Base-by-base conservation (phyloP, 2,888 invertebrate genomes). In the Zaprionus obscuricornis region DNA sequence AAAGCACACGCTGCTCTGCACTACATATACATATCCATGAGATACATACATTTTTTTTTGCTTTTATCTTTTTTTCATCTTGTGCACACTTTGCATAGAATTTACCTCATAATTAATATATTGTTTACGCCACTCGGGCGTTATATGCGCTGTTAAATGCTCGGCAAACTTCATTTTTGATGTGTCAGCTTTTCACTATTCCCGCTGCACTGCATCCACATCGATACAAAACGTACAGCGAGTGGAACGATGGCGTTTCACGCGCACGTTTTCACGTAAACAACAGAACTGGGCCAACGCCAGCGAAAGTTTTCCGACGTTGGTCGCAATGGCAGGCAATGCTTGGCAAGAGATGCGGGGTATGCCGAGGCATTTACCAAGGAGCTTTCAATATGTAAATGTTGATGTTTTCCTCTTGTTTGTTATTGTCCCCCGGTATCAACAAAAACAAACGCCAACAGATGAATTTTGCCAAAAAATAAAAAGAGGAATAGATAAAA, bases 61-160 rank as follows among this genome's bases (percentile, higher is more conserved):
- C n/a, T n/a, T n/a, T n/a, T n/a, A n/a, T n/a, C n/a, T 86, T 79
- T 63, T 29, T 27, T 24, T 36, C 20, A 7, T 13, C 24, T 24
- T 40, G 34, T 29, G 10, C 45, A 43, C 37, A 36, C 6, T 42
- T 43, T 37, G 13, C 10, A 17, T n/a, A 17, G n/a, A 4, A 7
- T 64, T 70, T 86, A 94, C 94, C 92, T 94, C 94, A 91, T 94
- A 94, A 88, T 92, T 93, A 84, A 94, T 94, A 70, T 93, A 97
- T 88, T 97, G 97, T 89, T 96, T 97, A 73, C 96, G 92, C 97
- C 97, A 97, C 92, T 97, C 97, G 57, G 97, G 97, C 51, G 97
- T 97, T 71, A 97, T 95, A 87, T 97, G 97, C 27, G 96, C 96
- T 27, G 94, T 92, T 65, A 97, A 91, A 91, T 97, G 96, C 90